A percentile compares a stretch with the other conserved stretches of the same genome.
These are phyloP conservation scores for Acrocera orbiculus DNA, from an alignment of 2,888 invertebrate genomes.

Conservation along the genomic window DNA sequence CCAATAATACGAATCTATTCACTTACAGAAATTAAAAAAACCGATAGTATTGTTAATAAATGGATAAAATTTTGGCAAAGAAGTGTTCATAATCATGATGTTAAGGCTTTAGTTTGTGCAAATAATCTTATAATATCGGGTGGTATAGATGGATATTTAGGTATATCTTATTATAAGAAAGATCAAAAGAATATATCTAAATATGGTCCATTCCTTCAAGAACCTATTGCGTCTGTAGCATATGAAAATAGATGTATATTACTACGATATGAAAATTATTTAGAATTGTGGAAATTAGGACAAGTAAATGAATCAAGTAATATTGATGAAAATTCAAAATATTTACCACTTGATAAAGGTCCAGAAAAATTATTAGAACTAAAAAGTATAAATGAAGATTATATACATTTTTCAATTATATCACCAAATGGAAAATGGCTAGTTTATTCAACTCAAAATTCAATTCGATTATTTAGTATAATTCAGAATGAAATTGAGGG, in stretches of 20 bases:
- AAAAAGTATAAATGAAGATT: conserved; percentile 43
- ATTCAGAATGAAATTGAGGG: conserved; percentile 16
- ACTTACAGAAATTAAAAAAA: conserved; percentile 40
- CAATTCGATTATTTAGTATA: conserved; percentile 40
- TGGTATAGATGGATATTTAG: conserved; percentile 63
- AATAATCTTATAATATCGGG: conserved; percentile 52
- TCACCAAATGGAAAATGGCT: conserved; percentile 55
- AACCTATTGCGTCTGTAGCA: conserved; percentile 38
- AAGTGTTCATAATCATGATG: conserved; percentile 73
- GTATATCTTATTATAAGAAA: conserved; percentile 46
- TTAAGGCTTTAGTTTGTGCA: conserved; percentile 49
- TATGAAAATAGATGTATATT: conserved; percentile 37
- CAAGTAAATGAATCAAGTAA: conserved; percentile 13
- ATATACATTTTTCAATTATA: conserved; percentile 50
- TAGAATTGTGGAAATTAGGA: conserved; percentile 50
- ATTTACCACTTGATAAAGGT: conserved; percentile 22
- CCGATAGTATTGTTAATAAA: conserved; percentile 34
- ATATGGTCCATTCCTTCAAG: conserved; percentile 52
- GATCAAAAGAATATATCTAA: conserved; percentile 40
- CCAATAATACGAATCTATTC: conserved; percentile 60
- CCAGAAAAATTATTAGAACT: conserved; percentile 53
- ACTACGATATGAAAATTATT: conserved; percentile 39
- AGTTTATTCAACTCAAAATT: conserved; percentile 51
- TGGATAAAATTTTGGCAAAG: conserved; percentile 74
- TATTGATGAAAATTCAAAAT: conserved; percentile 12